Base-by-base conservation (phyloP, 2,888 invertebrate genomes). In the Erynnis tages region DNA sequence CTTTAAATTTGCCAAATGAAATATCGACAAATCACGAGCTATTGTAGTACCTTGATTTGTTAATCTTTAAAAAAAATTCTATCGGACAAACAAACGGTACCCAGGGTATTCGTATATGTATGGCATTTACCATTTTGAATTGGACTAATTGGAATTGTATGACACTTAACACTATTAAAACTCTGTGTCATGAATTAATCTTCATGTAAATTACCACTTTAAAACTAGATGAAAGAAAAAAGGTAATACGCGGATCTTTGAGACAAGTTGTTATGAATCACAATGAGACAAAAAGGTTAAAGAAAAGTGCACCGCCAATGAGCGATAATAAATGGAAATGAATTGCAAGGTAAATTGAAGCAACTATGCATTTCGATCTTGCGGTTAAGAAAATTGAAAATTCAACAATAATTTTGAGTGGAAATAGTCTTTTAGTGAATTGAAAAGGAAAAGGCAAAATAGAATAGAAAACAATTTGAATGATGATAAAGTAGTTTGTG, bases 311-410 rank as follows among this genome's bases (percentile, higher is more conserved):
- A 19, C 37, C 27, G 35, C 35, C 46, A 35, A 35, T 46, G 35
- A 46, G 25, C 46, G 35, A 35, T 46, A 17, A 46, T 35, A 46
- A 37, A 46, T 46, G 46, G 27, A 46, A 46, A 46, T 46, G 25
- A 46, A 46, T 46, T 23, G 38, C 38, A n/a, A 46, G 27, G 16
- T 11, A 27, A 37, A 46, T 37, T 46, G 35, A 8, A 37, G 35
- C 8, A 19, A 25, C 46, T 46, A 11, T 46, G 27, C 25, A 46
- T 46, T 27, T 37, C 34, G 27, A 37, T 37, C 27, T 25, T 45
- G 25, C 16, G 13, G 37, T 14, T 37, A 32, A 37, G 25, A 27
- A 8, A 27, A 16, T 27, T 46, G 14, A 2, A 21, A 13, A 45
- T 13, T 46, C 11, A 21, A 11, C 10, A 38, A 23, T 38, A 21